Base-by-base conservation (phyloP, 2,113 vertebrate species). In the Pterocles orientalis region DNA sequence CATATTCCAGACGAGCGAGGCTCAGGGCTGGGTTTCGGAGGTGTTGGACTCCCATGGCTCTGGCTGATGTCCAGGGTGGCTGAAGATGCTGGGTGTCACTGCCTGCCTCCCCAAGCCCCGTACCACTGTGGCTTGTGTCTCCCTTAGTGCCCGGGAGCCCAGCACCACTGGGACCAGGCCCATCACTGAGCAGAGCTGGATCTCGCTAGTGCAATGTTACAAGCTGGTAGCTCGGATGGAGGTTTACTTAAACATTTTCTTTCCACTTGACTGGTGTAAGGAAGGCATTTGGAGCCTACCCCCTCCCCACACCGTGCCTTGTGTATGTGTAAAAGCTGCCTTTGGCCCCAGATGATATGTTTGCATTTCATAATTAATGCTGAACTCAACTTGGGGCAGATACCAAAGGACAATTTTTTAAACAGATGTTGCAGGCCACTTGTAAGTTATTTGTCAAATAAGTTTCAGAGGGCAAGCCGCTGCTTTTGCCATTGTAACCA, bases 401-500 rank as follows among this genome's bases (percentile, higher is more conserved):
- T 71, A 93, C 39, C 19, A 57, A 91, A 90, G 75, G 75, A 86
- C 76, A 0, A 78, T 72, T 91, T 95, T 97, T 95, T 93, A 90
- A 92, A 82, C 95, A 90, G 94, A 95, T 94, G 95, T 96, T 72
- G 58, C 28, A 56, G 95, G 95, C 97, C 95, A 64, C 89, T 69
- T 92, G 87, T 84, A 92, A 95, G 97, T 93, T 95, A 93, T 91
- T 77, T 96, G 97, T 94, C 92, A 89, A 93, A 92, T 90, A 80
- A 66, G 72, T 88, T 88, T 93, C 75, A 88, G 95, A 86, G 90
- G 85, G 3, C 86, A 79, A 96, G 96, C 92, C 79, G 17, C 97
- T 97, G 97, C 97, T 94, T 97, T 97, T 92, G 94, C 96, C 92
- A 79, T 97, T 71, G 97, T 70, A 95, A 87, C 92, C 82, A 21